Percentiles rank a stretch among this genome's conserved stretches.
Evolutionary conservation across 2,888 invertebrate species (phyloP).

Genomic region (Argyra leucocephala): DNA sequence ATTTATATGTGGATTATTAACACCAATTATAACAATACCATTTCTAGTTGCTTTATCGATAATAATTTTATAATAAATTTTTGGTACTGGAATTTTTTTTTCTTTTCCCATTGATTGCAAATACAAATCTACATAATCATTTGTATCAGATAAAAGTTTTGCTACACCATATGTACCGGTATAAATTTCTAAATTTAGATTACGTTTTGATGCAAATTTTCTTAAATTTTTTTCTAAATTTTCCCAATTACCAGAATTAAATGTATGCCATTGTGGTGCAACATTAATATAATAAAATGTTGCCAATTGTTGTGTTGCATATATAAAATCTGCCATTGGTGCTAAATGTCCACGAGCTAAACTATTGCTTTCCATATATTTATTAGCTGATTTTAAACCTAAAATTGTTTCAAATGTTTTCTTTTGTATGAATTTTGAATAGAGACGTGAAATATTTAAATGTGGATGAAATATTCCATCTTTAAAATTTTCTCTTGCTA

Average conservation of each 20-base stretch:
- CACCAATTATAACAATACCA: constrained; percentile 49
- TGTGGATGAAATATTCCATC: constrained; percentile 36
- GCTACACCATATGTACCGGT: constrained; percentile 51
- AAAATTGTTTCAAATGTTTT: constrained; percentile 37
- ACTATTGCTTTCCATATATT: constrained; percentile 30
- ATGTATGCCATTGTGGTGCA: constrained; percentile 49
- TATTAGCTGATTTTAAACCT: constrained; percentile 28
- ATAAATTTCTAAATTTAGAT: constrained; percentile 43
- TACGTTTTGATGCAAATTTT: constrained; percentile 38
- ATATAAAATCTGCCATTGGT: constrained; percentile 47
- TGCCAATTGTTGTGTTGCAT: constrained; percentile 43
- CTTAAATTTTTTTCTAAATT: constrained; percentile 44
- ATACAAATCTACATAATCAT: constrained; percentile 38
- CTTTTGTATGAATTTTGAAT: constrained; percentile 37
- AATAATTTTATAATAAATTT: constrained; percentile 51
- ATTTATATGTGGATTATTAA: constrained; percentile 35
- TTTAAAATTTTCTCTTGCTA: constrained; percentile 37
- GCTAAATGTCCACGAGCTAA: constrained; percentile 46
- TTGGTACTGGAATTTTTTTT: constrained; percentile 47
- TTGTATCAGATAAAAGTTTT: constrained; percentile 45
- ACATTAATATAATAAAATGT: constrained; percentile 48
- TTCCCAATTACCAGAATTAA: constrained; percentile 53
- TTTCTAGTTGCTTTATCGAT: constrained; percentile 43
- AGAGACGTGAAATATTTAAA: constrained; percentile 35
- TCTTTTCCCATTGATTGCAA: constrained; percentile 35